A percentile compares a stretch with the other conserved stretches of the same genome.
Evolutionary conservation across 2,113 vertebrate species (phyloP).

Genomic region (Rhagologus leucostigma): DNA sequence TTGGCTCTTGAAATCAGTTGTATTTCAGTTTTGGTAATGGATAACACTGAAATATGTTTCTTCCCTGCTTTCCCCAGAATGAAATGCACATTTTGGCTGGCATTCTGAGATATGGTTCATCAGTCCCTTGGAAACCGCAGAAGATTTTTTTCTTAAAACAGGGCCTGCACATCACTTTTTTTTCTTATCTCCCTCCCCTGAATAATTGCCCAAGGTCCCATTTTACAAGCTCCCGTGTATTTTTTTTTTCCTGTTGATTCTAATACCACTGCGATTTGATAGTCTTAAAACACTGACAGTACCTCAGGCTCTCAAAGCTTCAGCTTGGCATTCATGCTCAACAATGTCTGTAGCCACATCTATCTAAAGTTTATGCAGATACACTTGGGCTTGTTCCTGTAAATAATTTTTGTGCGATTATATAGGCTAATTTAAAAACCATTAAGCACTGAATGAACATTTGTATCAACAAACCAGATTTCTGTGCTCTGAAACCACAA

Average conservation of each 20-base stretch:
- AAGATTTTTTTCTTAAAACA: not conserved
- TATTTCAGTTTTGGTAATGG: not conserved
- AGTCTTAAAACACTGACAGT: not conserved
- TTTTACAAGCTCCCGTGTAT: not conserved
- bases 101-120: not conserved
- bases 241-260: not conserved
- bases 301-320: not conserved
- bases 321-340: not conserved
- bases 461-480: not conserved
- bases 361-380: not conserved
- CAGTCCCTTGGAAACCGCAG: not conserved
- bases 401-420: not conserved
- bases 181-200: not conserved
- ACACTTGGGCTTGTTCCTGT: not conserved
- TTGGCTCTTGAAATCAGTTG: not conserved
- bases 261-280: not conserved
- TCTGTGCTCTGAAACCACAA: not conserved
- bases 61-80: not conserved
- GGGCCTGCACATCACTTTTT: not conserved
- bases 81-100: not conserved
- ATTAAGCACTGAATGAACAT: not conserved
- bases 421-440: conserved; percentile 2
- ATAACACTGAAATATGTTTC: not conserved
- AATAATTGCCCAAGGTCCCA: not conserved
- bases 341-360: not conserved